These are phyloP conservation scores for Drosophila dives DNA, from an alignment of 2,888 invertebrate species.

Conservation along the genomic window DNA sequence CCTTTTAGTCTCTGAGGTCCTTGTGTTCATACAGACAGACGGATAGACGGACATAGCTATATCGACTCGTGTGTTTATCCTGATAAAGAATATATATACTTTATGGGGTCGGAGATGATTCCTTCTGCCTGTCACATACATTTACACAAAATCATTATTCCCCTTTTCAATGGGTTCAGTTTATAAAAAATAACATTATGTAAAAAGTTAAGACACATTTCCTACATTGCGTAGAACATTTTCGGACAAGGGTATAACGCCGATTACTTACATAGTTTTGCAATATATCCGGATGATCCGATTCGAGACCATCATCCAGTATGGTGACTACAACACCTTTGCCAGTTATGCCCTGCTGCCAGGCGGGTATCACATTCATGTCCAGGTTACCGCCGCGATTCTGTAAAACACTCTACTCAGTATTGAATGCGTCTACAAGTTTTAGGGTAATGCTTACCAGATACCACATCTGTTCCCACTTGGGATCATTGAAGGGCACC, in stretches of 20 bases:
- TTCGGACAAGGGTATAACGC: background rate
- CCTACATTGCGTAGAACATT: background rate
- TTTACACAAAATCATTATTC: too few relatives aligned
- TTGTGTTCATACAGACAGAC: too few relatives aligned
- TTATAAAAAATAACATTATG: too few relatives aligned
- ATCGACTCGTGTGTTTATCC: too few relatives aligned
- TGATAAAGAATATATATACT: too few relatives aligned
- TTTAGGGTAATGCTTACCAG: constrained; percentile 89
- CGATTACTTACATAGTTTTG: constrained; percentile 95
- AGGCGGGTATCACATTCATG: constrained; percentile 98
- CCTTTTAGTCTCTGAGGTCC: too few relatives aligned
- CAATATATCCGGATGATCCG: constrained; percentile 96
- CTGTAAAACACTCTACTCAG: constrained; percentile 85
- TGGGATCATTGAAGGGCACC: constrained; percentile 91
- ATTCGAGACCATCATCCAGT: constrained; percentile 97
- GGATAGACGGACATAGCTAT: too few relatives aligned
- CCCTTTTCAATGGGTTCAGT: too few relatives aligned
- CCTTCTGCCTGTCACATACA: too few relatives aligned
- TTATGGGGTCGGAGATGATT: too few relatives aligned
- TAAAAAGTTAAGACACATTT: too few relatives aligned
- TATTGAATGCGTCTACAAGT: too few relatives aligned
- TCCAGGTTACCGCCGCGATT: constrained; percentile 96
- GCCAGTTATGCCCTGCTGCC: constrained; percentile 97
- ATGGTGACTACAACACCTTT: constrained; percentile 98
- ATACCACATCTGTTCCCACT: constrained; percentile 99